A percentile compares a stretch with the other conserved stretches of the same genome.
phyloP scores from a whole-genome alignment of 2,113 vertebrate genomes.

The Psettodes erumei region DNA sequence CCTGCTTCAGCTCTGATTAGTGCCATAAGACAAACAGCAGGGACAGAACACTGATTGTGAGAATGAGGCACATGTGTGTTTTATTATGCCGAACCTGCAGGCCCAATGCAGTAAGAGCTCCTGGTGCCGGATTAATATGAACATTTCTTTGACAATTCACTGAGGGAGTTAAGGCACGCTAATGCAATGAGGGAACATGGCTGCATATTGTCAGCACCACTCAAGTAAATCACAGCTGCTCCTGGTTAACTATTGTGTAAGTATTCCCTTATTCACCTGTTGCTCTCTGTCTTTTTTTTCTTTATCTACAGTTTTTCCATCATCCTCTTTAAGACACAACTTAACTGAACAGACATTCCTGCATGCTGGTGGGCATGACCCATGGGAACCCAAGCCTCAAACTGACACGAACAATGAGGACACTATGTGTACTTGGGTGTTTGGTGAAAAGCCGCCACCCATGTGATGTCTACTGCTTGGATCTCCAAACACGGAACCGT shows the following conservation, averaged over 20 bases:
- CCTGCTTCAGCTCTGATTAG: conserved; percentile 64
- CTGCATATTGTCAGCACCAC: conserved; percentile 23
- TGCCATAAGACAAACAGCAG: conserved; percentile 44
- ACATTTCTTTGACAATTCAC: conserved; percentile 27
- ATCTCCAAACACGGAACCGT: conserved; percentile 47
- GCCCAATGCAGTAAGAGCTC: conserved; percentile 17
- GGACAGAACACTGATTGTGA: conserved; percentile 45
- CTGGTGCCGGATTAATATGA: conserved; percentile 38
- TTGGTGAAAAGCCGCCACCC: conserved; percentile 15
- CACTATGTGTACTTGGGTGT: conserved; percentile 16
- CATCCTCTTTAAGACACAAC: conserved; percentile 26
- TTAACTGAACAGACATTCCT: conserved; percentile 50
- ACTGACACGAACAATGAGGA: conserved; percentile 2
- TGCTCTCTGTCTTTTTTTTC: background rate
- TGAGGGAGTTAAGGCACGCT: conserved; percentile 15
- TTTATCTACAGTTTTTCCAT: conserved; percentile 14
- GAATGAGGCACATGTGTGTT: conserved; percentile 55
- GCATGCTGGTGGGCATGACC: conserved; percentile 29
- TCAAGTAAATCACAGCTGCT: conserved; percentile 33
- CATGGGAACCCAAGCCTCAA: background rate
- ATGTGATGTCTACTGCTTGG: conserved; percentile 37
- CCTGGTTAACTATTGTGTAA: background rate
- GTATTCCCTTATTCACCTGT: conserved; percentile 35
- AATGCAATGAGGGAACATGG: conserved; percentile 16
- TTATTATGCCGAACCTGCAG: conserved; percentile 40